Evolutionary conservation across 2,888 invertebrate genomes (phyloP), one percentile per base, ranked within the genome.

Genomic region (Brachyopa scutellaris): DNA sequence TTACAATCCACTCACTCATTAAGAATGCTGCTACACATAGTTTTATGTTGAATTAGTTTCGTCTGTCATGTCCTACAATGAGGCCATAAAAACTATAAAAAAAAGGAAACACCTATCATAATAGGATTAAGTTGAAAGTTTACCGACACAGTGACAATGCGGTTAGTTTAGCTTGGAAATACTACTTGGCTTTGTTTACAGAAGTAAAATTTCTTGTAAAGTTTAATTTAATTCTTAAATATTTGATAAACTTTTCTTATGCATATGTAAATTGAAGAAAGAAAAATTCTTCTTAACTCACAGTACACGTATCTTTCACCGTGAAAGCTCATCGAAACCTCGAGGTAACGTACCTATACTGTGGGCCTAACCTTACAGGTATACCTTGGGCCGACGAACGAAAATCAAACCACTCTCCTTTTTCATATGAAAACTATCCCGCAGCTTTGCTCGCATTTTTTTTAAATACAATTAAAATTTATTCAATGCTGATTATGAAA

Each of bases 1-100:
- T n/a, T n/a, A 40, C 40, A 49, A 31, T 57, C 40, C 40, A 59
- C 26, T 26, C 26, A n/a, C 57, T 67, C 74, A 74, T 74, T 74
- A 74, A 67, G 59, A 67, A 74, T 74, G 66, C 74, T 36, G 33
- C 59, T 51, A 33, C 26, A 45, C 51, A 62, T n/a, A 15, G 26
- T 29, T 33, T 67, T 40, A 23, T 59, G 36, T 29, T 31, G 23
- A 66, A 33, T 74, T 38, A 33, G 49, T 67, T 59, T 59, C 40
- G 66, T 74, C 66, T 66, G 57, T n/a, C 33, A 33, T 51, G 49
- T 15, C 7, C 8, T 21, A 26, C 33, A 66, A 66, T 33, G 26
- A 45, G 33, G 31, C 11, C 45, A 51, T 31, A 15, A 13, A 21
- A 13, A 29, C 19, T 13, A 47, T 26, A 47, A 47, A 42, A 59